Evolutionary conservation across 2,113 vertebrate species (phyloP), one percentile per base, ranked within the genome.

Genomic region (Crotalus horridus): DNA sequence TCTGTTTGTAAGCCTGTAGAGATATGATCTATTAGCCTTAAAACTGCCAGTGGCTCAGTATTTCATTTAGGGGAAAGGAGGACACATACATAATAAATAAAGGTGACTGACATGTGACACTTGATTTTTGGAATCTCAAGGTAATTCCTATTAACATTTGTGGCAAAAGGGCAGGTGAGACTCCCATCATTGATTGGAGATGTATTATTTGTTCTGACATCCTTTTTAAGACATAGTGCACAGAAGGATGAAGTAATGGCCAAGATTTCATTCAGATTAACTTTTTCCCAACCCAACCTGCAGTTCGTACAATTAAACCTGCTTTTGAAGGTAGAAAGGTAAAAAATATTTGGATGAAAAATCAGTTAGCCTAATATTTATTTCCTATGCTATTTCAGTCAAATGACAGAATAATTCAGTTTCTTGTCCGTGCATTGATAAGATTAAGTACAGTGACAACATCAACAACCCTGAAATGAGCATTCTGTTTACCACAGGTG

Each of bases 41-140:
- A 93, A 92, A 29, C 20, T 89, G 92, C 23, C 46, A 92, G 1
- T 61, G 55, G 1, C 51, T 43, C 24, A 3, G 3, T 0, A 0
- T 85, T 95, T 92, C 6, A 26, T 94, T 94, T n/a, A 92, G 95
- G 6, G 0, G 0, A 93, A 24, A 91, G 81, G 21, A 93, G 3
- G 94, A 90, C 89, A 29, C 24, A 85, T 2, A 61, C 48, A 92
- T 23, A n/a, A 64, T 90, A 94, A 91, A 53, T 90, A 90, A 87
- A 6, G 13, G 53, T 13, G 74, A 54, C 29, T 92, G 4, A 2
- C 3, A 0, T 4, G 5, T 61, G 12, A 58, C 0, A 33, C 81
- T 92, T 95, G 87, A 51, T 3, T 88, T 94, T 61, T 90, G 24
- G 51, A 61, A 87, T 90, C 91, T 91, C 54, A 55, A 23, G 90